These are phyloP conservation scores for Garrulus glandarius DNA, from an alignment of 2,797 vertebrate species.

Conservation along the genomic window DNA sequence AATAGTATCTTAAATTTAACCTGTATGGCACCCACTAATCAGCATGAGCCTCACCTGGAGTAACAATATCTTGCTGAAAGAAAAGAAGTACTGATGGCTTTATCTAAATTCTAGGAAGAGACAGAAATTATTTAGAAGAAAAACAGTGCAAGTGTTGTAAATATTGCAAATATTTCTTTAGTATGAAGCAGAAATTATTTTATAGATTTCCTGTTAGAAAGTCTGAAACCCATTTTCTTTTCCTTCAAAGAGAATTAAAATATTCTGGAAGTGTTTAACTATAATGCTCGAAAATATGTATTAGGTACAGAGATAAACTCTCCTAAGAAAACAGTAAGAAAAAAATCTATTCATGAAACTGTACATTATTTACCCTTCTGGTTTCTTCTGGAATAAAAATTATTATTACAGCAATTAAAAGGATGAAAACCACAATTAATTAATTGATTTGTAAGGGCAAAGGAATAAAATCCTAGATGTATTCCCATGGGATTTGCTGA, in stretches of 20 bases:
- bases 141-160: not conserved
- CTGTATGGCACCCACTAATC: slow-evolving; percentile 19
- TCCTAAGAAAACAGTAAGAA: not conserved
- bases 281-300: not conserved
- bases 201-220: not conserved
- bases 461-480: not conserved
- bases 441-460: not conserved
- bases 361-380: not conserved
- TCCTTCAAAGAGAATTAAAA: not conserved
- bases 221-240: not conserved
- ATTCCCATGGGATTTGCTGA: not conserved
- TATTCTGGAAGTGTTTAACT: not conserved
- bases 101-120: slow-evolving; percentile 12
- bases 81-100: not conserved
- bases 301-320: not conserved
- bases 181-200: not conserved
- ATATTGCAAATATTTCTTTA: not conserved
- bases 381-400: not conserved
- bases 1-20: slow-evolving; percentile 61
- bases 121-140: not conserved
- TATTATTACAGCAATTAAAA: not conserved
- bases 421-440: not conserved
- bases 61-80: slow-evolving; percentile 17
- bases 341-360: not conserved
- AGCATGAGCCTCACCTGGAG: slow-evolving; percentile 2